Evolutionary conservation across 2,797 vertebrate species (phyloP).

Genomic region (Peromyscus attwateri): DNA sequence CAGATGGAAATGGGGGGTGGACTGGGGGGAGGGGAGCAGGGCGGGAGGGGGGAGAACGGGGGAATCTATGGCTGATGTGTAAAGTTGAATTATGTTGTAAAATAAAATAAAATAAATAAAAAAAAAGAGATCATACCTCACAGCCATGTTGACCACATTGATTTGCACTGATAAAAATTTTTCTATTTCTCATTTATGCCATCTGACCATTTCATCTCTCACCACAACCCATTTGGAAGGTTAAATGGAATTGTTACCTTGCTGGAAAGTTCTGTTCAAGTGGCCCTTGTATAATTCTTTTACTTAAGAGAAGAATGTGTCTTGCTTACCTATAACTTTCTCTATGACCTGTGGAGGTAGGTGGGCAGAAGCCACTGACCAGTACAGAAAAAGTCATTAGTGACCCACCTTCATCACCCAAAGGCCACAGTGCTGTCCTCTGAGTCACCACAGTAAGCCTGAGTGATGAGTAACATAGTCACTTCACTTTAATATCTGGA

Average conservation of each 20-base stretch:
- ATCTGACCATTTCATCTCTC: not conserved
- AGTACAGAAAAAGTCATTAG: not conserved
- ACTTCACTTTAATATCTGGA: not conserved
- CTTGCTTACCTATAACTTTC: not conserved
- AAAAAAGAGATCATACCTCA: conserved; percentile 27
- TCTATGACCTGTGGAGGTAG: not conserved
- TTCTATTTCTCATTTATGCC: not conserved
- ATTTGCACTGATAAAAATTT: not conserved
- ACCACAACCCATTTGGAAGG: not conserved
- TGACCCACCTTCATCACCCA: not conserved
- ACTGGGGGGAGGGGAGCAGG: too few species aligned
- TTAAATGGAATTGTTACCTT: not conserved
- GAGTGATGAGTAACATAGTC: not conserved
- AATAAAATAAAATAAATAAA: too few species aligned
- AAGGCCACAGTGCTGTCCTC: not conserved
- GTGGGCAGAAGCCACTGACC: not conserved
- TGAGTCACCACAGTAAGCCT: not conserved
- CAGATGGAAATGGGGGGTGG: too few species aligned
- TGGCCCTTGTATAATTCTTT: not conserved
- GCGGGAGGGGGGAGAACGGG: too few species aligned
- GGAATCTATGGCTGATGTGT: too few species aligned
- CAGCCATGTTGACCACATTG: not conserved
- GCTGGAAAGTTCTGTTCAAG: not conserved
- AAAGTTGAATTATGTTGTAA: too few species aligned
- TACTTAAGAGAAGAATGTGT: not conserved